Base-by-base conservation (phyloP, 2,113 vertebrate species). In the Hemiscyllium ocellatum region DNA sequence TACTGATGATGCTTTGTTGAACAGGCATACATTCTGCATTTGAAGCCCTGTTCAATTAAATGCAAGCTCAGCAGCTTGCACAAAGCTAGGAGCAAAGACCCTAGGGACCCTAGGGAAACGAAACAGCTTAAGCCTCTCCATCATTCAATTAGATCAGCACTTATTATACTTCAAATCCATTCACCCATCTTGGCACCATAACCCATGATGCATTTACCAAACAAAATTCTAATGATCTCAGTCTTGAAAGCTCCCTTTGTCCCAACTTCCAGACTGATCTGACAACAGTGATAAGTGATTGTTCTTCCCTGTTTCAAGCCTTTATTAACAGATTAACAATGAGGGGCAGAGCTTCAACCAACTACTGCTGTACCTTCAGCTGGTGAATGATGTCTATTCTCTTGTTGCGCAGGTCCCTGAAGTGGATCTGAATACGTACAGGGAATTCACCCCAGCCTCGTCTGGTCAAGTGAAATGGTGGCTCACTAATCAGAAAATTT, bases 381-480 rank as follows among this genome's bases (percentile, higher is more conserved):
- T 99, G 98, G 97, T 99, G 99, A 96, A 99, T 99, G 97, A 99
- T 99, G 97, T 99, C 99, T 22, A 99, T 99, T 96, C 99, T 98
- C 97, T 99, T 99, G 98, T 99, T 99, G 97, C 99, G 98, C 96
- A 97, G 98, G 96, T 99, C 99, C 98, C 99, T 99, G 97, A 99
- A 99, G 97, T 99, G 99, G 97, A 99, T 99, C 98, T 99, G 99
- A 96, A 99, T 98, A 96, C 99, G 98, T 96, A 99, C 99, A 72
- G 99, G 99, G 97, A 99, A 99, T 96, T 99, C 99, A 96, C 99
- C 99, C 99, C 99, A 99, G 66, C 99, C 99, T 52, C 99, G 98
- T 91, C 99, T 98, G 24, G 99, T 99, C 97, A 99, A 97, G 96
- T 99, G 99, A 97, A 99, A 99, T 0, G 99, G 99, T 96, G 99